phyloP scores from a whole-genome alignment of 2,797 vertebrate species.

The Sebastes diaconus region DNA sequence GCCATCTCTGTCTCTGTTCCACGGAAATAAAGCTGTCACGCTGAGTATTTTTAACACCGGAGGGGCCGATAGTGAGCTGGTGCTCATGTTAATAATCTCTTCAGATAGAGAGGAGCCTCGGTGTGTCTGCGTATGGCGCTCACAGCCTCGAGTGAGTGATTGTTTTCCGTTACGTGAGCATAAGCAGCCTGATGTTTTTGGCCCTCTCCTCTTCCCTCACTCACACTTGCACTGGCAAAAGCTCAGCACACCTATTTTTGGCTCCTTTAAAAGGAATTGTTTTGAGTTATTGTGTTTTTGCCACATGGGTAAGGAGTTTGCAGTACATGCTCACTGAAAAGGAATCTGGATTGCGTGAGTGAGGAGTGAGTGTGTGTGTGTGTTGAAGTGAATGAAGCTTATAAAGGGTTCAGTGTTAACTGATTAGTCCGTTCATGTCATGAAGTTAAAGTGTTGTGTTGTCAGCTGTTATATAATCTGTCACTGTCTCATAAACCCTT shows the following conservation, averaged over 20 bases:
- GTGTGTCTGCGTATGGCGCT: conserved; percentile 52
- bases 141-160: conserved; percentile 66
- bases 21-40: conserved; percentile 61
- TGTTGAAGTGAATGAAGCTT: not conserved
- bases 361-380: not conserved
- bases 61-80: conserved; percentile 47
- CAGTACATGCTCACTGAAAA: conserved; percentile 25
- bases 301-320: conserved; percentile 15
- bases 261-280: conserved; percentile 50
- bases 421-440: not conserved
- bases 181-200: conserved; percentile 65
- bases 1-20: conserved; percentile 22
- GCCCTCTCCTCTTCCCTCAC: conserved; percentile 38
- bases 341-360: conserved; percentile 44
- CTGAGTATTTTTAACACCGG: conserved; percentile 60
- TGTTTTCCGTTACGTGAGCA: conserved; percentile 68
- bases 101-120: conserved; percentile 59
- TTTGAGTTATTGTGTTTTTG: conserved; percentile 50
- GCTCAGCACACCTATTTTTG: conserved; percentile 58
- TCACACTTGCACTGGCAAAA: conserved; percentile 51
- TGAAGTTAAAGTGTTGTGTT: not conserved
- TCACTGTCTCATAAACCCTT: not conserved
- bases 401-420: not conserved
- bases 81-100: conserved; percentile 59
- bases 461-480: conserved; percentile 2